These are phyloP conservation scores for Hypanus sabinus DNA, from an alignment of 2,113 vertebrate genomes.

Conservation along the genomic window DNA sequence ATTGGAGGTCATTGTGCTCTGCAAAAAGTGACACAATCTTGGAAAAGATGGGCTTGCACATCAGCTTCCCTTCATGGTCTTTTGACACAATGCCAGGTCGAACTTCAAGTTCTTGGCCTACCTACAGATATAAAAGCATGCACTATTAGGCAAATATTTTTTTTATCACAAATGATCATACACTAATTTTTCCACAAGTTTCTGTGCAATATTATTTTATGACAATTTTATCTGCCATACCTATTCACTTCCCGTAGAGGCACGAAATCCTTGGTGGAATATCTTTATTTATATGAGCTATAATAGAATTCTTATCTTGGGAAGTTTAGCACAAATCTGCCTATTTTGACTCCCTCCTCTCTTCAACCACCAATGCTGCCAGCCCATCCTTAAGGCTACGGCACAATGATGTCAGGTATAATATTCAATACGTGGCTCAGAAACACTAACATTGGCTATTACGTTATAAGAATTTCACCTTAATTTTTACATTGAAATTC, in stretches of 20 bases:
- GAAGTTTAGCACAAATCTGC: background rate
- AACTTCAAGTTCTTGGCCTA: conserved; percentile 95
- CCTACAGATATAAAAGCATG: conserved; percentile 53
- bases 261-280: background rate
- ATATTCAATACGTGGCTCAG: background rate
- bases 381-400: background rate
- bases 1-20: conserved; percentile 94
- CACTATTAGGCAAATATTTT: background rate
- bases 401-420: background rate
- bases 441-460: background rate
- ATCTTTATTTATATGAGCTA: background rate
- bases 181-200: background rate
- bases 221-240: background rate
- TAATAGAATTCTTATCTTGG: background rate
- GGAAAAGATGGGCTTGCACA: conserved; percentile 99
- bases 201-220: background rate
- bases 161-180: background rate
- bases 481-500: background rate
- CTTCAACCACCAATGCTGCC: background rate
- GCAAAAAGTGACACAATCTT: conserved; percentile 97
- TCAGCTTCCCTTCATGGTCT: conserved; percentile 95
- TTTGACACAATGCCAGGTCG: conserved; percentile 96
- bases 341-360: background rate
- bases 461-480: background rate
- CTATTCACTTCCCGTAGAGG: background rate